Conservation (phyloP, 2,113 vertebrate species). For the Rhynchomys soricoides region DNA sequence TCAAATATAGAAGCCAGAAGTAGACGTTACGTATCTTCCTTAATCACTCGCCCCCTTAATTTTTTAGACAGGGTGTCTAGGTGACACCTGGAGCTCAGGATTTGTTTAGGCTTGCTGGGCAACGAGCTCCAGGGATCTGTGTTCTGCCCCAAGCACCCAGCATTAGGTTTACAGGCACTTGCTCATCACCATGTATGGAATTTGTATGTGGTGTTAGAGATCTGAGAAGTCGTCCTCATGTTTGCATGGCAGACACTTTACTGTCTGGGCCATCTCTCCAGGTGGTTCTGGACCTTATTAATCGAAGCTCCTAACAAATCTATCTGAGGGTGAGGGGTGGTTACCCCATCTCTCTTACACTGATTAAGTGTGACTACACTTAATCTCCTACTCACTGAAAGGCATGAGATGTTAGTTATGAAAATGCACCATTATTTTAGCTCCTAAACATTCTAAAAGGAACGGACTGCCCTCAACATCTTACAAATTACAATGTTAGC, state of each 20-base stretch:
- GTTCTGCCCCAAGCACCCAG: too few species aligned
- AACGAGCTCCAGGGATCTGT: neutral
- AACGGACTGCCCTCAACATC: neutral
- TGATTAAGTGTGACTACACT: neutral
- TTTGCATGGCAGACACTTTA: neutral
- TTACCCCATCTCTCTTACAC: neutral
- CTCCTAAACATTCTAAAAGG: slow-evolving; percentile 16
- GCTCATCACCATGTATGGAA: neutral
- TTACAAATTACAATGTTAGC: neutral
- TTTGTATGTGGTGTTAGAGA: neutral
- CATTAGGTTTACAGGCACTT: too few species aligned
- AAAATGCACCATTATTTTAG: neutral
- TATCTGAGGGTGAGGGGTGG: neutral
- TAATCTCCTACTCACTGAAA: neutral
- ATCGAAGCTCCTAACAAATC: neutral
- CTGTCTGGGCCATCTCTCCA: too few species aligned
- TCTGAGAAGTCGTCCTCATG: neutral
- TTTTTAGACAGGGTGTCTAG: neutral
- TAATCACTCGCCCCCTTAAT: neutral
- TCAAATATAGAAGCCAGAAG: neutral
- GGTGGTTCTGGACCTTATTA: neutral
- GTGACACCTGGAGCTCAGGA: neutral
- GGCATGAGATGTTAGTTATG: neutral
- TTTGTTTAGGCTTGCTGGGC: neutral
- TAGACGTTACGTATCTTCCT: neutral